phyloP scores from a whole-genome alignment of 2,888 invertebrate genomes.

The Patella caerulea region DNA sequence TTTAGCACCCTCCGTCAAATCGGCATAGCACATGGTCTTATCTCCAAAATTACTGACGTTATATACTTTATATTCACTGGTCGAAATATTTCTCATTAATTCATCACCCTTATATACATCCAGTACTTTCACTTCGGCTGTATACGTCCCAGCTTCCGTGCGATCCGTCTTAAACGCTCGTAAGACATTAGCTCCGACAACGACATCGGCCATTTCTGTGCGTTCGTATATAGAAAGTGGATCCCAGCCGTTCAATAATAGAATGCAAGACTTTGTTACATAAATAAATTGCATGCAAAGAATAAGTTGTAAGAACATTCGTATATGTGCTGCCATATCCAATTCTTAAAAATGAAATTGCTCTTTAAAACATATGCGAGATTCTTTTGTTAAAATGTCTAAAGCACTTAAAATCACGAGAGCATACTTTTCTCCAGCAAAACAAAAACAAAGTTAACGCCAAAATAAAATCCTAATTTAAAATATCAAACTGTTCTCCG shows the following conservation, averaged over 20 bases:
- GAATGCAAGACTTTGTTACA: constrained; percentile 58
- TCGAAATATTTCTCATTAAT: constrained; percentile 40
- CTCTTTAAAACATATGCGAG: too few relatives aligned
- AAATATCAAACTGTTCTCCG: too few relatives aligned
- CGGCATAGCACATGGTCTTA: constrained; percentile 67
- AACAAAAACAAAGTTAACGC: too few relatives aligned
- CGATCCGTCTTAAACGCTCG: constrained; percentile 55
- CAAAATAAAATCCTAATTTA: too few relatives aligned
- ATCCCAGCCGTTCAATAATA: constrained; percentile 68
- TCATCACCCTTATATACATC: constrained; percentile 57
- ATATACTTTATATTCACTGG: constrained; percentile 43
- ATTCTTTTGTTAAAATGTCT: too few relatives aligned
- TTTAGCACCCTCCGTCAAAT: constrained; percentile 56
- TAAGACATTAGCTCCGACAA: constrained; percentile 52
- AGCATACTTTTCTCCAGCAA: too few relatives aligned
- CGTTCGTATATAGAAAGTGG: constrained; percentile 61
- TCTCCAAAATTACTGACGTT: constrained; percentile 69
- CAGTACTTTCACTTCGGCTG: constrained; percentile 54
- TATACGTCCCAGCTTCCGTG: constrained; percentile 59
- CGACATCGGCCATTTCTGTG: constrained; percentile 59
- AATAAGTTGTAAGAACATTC: not conserved
- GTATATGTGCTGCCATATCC: too few relatives aligned
- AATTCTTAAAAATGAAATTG: too few relatives aligned
- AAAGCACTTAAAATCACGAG: too few relatives aligned
- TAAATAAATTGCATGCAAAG: constrained; percentile 31